phyloP scores from a whole-genome alignment of 2,797 vertebrate species.

The Tamandua tetradactyla region DNA sequence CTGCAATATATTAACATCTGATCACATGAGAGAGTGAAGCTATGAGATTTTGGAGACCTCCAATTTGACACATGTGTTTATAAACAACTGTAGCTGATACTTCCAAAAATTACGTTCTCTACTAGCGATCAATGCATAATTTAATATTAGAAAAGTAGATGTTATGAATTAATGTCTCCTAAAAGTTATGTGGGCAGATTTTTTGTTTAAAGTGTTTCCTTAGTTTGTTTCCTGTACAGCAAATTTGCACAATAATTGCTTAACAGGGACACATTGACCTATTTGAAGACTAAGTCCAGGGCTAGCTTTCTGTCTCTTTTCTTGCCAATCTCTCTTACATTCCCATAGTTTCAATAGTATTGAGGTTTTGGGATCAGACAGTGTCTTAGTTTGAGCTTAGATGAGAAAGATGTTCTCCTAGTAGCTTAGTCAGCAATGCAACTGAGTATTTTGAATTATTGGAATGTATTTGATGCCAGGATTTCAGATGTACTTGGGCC shows the following conservation, averaged over 20 bases:
- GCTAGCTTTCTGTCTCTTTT: background rate
- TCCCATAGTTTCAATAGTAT: background rate
- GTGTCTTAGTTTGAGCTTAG: slow-evolving; percentile 39
- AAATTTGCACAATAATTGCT: no score
- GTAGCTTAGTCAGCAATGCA: slow-evolving; percentile 54
- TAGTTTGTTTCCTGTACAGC: background rate
- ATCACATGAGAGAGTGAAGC: background rate
- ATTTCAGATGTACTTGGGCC: slow-evolving; percentile 71
- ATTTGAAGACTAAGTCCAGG: background rate
- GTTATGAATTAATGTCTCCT: background rate
- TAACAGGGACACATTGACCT: background rate
- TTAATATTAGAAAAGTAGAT: background rate
- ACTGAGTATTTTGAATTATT: slow-evolving; percentile 49
- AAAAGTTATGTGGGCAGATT: background rate
- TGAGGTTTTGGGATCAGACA: background rate
- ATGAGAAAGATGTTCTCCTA: slow-evolving; percentile 47
- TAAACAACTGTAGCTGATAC: background rate
- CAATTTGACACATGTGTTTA: background rate
- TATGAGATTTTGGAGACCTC: background rate
- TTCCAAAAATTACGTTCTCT: background rate
- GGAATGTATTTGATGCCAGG: slow-evolving; percentile 51
- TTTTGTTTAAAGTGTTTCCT: background rate
- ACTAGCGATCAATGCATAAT: background rate
- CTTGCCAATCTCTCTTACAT: background rate
- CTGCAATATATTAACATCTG: background rate